A percentile compares a stretch with the other conserved stretches of the same genome.
phyloP scores from a whole-genome alignment of 2,888 invertebrate species.

The Helicoverpa assulta region DNA sequence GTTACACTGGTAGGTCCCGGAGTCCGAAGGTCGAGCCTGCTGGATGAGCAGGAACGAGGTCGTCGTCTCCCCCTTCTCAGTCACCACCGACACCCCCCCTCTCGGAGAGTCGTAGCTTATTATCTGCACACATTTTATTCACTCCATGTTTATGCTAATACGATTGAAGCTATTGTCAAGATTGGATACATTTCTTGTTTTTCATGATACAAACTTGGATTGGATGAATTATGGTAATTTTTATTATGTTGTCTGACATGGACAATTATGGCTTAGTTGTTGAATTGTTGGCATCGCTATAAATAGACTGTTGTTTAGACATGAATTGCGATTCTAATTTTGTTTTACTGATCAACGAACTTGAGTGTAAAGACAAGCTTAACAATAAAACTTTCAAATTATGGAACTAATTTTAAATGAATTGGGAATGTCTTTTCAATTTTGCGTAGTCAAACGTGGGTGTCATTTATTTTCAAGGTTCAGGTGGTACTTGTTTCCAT shows the following conservation, averaged over 20 bases:
- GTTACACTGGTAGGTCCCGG: conserved; percentile 97
- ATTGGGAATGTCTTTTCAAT: background rate
- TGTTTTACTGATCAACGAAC: background rate
- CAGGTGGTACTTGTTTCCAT: background rate
- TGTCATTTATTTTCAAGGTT: background rate
- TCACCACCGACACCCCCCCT: conserved; percentile 97
- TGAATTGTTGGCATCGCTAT: conserved; percentile 16
- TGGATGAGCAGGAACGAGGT: conserved; percentile 97
- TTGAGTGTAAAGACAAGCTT: background rate
- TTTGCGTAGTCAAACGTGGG: background rate
- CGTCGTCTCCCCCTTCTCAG: conserved; percentile 97
- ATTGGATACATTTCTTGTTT: conserved; percentile 68
- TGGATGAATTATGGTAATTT: conserved; percentile 59
- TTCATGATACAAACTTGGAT: conserved; percentile 61
- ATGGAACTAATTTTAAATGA: background rate
- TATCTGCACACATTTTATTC: conserved; percentile 91
- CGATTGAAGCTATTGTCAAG: conserved; percentile 64
- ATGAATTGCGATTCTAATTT: background rate
- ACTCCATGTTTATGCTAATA: conserved; percentile 65
- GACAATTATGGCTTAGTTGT: conserved; percentile 61
- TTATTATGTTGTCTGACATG: conserved; percentile 54
- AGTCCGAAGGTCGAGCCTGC: conserved; percentile 96
- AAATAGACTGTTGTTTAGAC: conserved; percentile 15
- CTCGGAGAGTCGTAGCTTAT: conserved; percentile 98
- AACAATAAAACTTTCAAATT: background rate